phyloP scores from a whole-genome alignment of 2,888 invertebrate species.

The Drosophila subquinaria region DNA sequence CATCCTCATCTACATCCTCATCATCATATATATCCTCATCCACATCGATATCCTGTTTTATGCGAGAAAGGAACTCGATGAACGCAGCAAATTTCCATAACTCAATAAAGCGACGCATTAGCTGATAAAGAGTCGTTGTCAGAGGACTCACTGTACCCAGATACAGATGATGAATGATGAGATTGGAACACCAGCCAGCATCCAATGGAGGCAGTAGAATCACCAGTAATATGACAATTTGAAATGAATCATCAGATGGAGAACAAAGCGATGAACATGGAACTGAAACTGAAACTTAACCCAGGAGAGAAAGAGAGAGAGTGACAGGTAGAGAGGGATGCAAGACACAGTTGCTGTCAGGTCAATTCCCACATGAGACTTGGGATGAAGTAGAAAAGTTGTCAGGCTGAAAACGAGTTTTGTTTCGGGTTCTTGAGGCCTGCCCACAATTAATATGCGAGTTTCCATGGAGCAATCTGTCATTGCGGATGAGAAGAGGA shows the following conservation, averaged over 20 bases:
- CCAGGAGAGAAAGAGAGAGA: slow-evolving; percentile 4
- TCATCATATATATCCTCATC: not conserved
- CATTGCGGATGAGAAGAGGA: slow-evolving; percentile 34
- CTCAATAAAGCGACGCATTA: slow-evolving; percentile 61
- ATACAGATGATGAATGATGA: slow-evolving; percentile 45
- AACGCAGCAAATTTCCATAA: slow-evolving; percentile 54
- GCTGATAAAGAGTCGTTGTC: slow-evolving; percentile 55
- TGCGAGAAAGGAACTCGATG: slow-evolving; percentile 25
- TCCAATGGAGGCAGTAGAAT: slow-evolving; percentile 29
- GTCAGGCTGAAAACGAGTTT: slow-evolving; percentile 34
- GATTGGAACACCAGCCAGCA: slow-evolving; percentile 41
- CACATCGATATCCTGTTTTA: slow-evolving; percentile 23
- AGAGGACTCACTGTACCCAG: slow-evolving; percentile 20
- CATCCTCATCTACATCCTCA: slow-evolving; percentile 4
- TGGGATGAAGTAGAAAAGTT: slow-evolving; percentile 36
- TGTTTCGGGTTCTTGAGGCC: slow-evolving; percentile 34
- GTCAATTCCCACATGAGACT: slow-evolving; percentile 42
- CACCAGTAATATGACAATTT: slow-evolving; percentile 49
- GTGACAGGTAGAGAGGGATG: not conserved
- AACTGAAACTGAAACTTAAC: slow-evolving; percentile 35
- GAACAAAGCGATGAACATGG: slow-evolving; percentile 43
- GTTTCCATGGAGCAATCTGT: slow-evolving; percentile 62
- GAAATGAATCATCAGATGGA: too few relatives aligned
- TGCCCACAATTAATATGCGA: slow-evolving; percentile 70
- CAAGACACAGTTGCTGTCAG: too few relatives aligned